phyloP scores from a whole-genome alignment of 2,113 vertebrate species.

The Actinemys pallida region DNA sequence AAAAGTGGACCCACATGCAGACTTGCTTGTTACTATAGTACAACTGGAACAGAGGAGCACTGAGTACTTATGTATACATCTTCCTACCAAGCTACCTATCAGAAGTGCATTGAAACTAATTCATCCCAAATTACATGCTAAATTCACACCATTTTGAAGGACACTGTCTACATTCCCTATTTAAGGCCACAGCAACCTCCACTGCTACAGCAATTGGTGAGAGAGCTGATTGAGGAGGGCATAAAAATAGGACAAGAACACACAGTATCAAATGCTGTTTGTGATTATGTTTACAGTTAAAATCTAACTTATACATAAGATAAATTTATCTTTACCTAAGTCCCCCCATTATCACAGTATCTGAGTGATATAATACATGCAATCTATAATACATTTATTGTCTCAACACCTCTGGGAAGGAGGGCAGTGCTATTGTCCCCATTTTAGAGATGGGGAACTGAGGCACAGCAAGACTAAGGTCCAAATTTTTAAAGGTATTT shows the following conservation, averaged over 20 bases:
- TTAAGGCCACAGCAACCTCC: neutral
- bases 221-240: neutral
- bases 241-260: neutral
- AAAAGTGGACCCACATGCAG: slow-evolving; percentile 51
- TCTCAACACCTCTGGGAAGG: neutral
- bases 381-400: neutral
- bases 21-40: slow-evolving; percentile 28
- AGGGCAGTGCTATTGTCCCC: neutral
- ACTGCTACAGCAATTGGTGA: neutral
- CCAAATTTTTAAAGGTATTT: neutral
- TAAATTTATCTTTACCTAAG: neutral
- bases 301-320: neutral
- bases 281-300: neutral
- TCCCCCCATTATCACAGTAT: neutral
- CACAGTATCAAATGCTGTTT: neutral
- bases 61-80: slow-evolving; percentile 1
- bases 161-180: neutral
- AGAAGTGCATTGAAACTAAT: neutral
- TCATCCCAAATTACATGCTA: neutral
- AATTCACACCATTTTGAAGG: neutral
- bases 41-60: neutral
- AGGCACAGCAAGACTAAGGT: neutral
- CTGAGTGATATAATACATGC: neutral
- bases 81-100: neutral
- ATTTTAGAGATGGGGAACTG: neutral